These are phyloP conservation scores for Champsocephalus gunnari DNA, from an alignment of 2,797 vertebrate species.

Conservation along the genomic window DNA sequence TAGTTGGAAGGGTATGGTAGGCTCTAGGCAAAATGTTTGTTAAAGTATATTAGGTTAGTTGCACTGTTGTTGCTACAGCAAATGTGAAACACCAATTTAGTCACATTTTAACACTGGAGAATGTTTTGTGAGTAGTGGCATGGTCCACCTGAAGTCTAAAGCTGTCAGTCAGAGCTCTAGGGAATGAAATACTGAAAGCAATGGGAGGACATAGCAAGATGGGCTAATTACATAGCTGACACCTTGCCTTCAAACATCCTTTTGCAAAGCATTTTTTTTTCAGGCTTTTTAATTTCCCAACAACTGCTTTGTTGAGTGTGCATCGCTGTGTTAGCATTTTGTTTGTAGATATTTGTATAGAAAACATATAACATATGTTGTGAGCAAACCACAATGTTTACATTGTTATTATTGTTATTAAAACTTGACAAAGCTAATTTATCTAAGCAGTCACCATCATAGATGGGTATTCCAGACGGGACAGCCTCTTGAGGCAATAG, in stretches of 20 bases:
- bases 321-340: background rate
- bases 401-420: conserved; percentile 30
- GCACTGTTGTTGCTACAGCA: conserved; percentile 32
- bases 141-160: conserved; percentile 45
- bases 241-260: conserved; percentile 43
- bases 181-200: conserved; percentile 45
- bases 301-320: conserved; percentile 17
- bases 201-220: conserved; percentile 47
- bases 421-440: conserved; percentile 48
- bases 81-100: conserved; percentile 73
- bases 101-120: conserved; percentile 36
- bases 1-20: conserved; percentile 43
- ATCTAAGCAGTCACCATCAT: conserved; percentile 55
- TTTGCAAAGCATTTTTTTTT: conserved; percentile 1
- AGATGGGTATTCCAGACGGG: conserved; percentile 61
- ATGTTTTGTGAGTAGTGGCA: conserved; percentile 27
- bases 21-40: conserved; percentile 61
- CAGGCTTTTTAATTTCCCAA: conserved; percentile 7
- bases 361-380: background rate
- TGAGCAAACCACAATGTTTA: background rate
- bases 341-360: conserved; percentile 9
- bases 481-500: conserved; percentile 61
- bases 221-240: conserved; percentile 68
- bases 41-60: conserved; percentile 41
- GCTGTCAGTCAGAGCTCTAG: conserved; percentile 63